A percentile compares a stretch with the other conserved stretches of the same genome.
phyloP scores from a whole-genome alignment of 2,888 invertebrate species.

The Cosmorhoe ocellata region DNA sequence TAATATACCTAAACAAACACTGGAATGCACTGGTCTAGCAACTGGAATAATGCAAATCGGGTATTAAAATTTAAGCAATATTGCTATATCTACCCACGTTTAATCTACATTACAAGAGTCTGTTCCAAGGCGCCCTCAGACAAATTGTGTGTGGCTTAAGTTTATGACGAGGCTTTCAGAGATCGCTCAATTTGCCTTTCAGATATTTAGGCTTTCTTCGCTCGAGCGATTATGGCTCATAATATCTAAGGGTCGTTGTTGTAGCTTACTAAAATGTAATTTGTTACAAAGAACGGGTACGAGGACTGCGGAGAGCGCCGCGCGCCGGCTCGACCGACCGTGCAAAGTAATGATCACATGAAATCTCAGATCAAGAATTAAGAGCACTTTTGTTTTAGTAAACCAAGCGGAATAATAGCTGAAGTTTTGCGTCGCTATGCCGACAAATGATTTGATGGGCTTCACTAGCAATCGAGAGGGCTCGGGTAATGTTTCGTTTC shows the following conservation, averaged over 20 bases:
- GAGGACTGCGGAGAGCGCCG: constrained; percentile 41
- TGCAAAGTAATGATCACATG: constrained; percentile 68
- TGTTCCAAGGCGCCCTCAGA: constrained; percentile 29
- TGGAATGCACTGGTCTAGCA: too few relatives aligned
- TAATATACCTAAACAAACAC: too few relatives aligned
- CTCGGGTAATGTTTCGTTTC: constrained; percentile 63
- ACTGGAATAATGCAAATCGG: too few relatives aligned
- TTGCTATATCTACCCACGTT: too few relatives aligned
- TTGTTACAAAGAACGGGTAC: constrained; percentile 53
- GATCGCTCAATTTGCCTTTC: constrained; percentile 53
- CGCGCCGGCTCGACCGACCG: constrained; percentile 58
- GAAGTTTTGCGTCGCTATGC: constrained; percentile 69
- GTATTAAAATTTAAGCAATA: constrained; percentile 13
- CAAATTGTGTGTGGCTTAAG: constrained; percentile 42
- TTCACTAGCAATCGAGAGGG: constrained; percentile 63
- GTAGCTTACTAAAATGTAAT: constrained; percentile 63
- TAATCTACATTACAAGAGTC: constrained; percentile 31
- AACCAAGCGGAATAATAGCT: constrained; percentile 75
- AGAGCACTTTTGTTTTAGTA: constrained; percentile 72
- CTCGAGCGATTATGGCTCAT: constrained; percentile 54
- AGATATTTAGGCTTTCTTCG: constrained; percentile 47
- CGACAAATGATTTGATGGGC: constrained; percentile 74
- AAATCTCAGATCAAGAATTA: constrained; percentile 75
- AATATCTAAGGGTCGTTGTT: constrained; percentile 52
- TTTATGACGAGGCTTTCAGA: constrained; percentile 49